Evolutionary conservation across 1,140 invertebrate species (phyloP), one percentile per base, ranked within the genome.

Genomic region (Halictus rubicundus): DNA sequence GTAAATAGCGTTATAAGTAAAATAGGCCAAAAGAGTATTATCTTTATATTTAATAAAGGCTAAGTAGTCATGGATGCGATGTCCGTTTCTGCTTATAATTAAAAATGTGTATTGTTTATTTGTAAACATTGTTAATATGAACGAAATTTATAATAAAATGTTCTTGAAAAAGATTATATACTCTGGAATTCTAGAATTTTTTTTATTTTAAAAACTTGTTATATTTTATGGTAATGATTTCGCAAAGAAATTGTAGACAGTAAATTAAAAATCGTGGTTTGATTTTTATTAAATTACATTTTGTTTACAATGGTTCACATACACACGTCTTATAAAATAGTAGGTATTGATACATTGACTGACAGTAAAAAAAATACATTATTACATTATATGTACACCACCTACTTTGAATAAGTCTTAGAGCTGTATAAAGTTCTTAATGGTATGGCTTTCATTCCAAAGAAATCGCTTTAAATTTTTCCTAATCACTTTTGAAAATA

Each of bases 331-430:
- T 85, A 86, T 32, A 84, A 72, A 80, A 87, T 81, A 88, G 69
- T 87, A 74, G 64, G 75, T 80, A 82, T 79, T 80, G 84, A 60
- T 84, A 87, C 74, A 86, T 83, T 78, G 63, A 74, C 68, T 81
- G 70, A 75, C 79, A 57, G 75, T 86, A 88, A 78, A 88, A 32
- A 88, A 89, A 88, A 89, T 86, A 89, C 84, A 88, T 85, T 81
- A 87, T 85, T 65, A 81, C 77, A 74, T 81, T 86, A 89, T 89
- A 89, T 89, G 66, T 89, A 87, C 82, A 88, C 73, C 71, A 80
- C 27, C 49, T 71, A 82, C 81, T 85, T 82, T 87, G 57, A 68
- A 8, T 57, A 32, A 79, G 25, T 68, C 49, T 72, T 85, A 82
- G n/a, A 65, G 78, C 23, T 60, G 32, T 39, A 39, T 60, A 54